Evolutionary conservation across 2,797 vertebrate species (phyloP).

Genomic region (Microhierax caerulescens): DNA sequence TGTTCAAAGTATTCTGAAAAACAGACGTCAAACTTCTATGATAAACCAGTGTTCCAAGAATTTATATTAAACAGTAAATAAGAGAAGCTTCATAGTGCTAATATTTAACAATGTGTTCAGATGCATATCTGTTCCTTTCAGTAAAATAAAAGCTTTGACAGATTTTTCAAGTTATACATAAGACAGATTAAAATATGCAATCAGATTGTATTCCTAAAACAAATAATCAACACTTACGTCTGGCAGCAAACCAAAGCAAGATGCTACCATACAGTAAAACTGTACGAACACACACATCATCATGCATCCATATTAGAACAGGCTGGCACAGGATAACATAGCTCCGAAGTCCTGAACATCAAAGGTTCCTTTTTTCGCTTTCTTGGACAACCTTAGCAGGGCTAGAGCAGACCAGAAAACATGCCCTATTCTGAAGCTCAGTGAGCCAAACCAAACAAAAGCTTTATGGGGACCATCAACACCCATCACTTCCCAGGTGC

Average conservation of each 20-base stretch:
- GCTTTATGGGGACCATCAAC: rapidly evolving
- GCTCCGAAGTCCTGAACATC: background rate
- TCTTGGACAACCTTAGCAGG: background rate
- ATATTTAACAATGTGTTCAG: background rate
- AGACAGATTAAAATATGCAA: background rate
- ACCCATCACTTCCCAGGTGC: background rate
- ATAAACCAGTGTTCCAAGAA: background rate
- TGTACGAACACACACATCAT: background rate
- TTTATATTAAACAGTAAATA: background rate
- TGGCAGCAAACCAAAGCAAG: background rate
- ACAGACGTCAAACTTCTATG: slow-evolving; percentile 34
- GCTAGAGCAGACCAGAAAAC: background rate
- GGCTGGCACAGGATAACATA: background rate
- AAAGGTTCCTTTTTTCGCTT: background rate
- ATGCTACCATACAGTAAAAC: background rate
- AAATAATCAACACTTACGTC: background rate
- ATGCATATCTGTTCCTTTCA: background rate
- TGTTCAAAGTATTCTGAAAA: slow-evolving; percentile 96
- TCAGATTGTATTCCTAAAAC: background rate
- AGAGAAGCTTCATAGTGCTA: background rate
- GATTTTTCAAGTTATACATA: background rate
- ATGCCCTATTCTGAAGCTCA: background rate
- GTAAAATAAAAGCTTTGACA: background rate
- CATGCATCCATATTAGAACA: background rate
- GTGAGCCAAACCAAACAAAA: background rate